Base-by-base conservation (phyloP, 2,888 invertebrate species). In the Watsonalla cultraria region DNA sequence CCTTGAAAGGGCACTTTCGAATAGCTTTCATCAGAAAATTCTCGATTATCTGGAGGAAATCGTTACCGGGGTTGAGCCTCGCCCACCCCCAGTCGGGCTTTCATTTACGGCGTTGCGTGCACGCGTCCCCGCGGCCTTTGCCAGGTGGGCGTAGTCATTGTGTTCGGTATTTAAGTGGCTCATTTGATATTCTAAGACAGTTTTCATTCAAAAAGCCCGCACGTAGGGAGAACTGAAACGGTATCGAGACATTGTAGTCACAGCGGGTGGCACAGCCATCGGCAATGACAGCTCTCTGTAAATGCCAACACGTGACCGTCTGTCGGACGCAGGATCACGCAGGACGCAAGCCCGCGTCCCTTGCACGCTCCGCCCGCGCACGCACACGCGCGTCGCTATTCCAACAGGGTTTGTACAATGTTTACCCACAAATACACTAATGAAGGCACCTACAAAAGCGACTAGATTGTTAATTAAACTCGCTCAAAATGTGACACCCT, bases 391-490 rank as follows among this genome's bases (percentile, higher is more conserved):
- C 70, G 64, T 55, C 60, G 57, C 62, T 68, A 71, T 75, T 79
- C 66, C 77, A 77, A 73, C 74, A 63, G 78, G 81, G 84, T 80
- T 86, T 80, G 82, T 81, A 78, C 82, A 81, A 82, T 88, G 88
- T 89, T 90, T 90, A 90, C 85, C 87, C 83, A 86, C 90, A 90
- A 90, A 90, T 89, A 90, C 83, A 85, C 90, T 90, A 90, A 90
- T 90, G 90, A 90, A 90, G 87, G 90, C 83, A 86, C 86, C 88
- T 86, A 87, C 88, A 88, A 87, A 87, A 90, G 89, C 88, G 84
- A 86, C 87, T 90, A 87, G 87, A 89, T 90, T 90, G 90, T 90
- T 90, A 90, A 90, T 90, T 90, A 89, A 90, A 90, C 90, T 88
- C 86, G 86, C 87, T 89, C 84, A 88, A 90, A 90, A 90, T 90